Conservation (phyloP, 2,888 invertebrate species). For the Patella pellucida region DNA sequence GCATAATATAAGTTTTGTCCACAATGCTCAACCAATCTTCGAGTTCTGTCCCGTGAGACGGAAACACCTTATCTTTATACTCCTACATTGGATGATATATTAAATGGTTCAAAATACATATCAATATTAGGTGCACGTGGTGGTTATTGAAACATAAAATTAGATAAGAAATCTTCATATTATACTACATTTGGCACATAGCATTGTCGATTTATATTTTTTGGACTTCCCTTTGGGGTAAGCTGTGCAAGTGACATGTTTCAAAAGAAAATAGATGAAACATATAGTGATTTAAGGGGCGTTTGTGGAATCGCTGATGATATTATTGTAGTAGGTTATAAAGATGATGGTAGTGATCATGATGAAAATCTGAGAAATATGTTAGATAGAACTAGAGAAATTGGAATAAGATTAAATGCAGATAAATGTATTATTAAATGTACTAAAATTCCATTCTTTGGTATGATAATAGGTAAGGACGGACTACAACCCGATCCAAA, state of each 20-base stretch:
- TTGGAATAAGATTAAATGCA: not conserved
- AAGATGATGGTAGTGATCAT: conserved; percentile 10
- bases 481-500: not conserved
- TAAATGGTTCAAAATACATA: not conserved
- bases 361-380: conserved; percentile 1
- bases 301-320: conserved; percentile 6
- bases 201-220: conserved; percentile 2
- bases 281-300: not conserved
- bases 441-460: conserved; percentile 9
- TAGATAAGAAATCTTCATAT: conserved; percentile 1
- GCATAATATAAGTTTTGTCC: too few species aligned
- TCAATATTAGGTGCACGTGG: not conserved
- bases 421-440: conserved; percentile 8
- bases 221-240: not conserved
- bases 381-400: conserved; percentile 8
- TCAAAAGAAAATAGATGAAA: conserved; percentile 8
- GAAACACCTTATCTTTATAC: conserved; percentile 7
- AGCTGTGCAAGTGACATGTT: conserved; percentile 8
- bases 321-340: not conserved
- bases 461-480: not conserved
- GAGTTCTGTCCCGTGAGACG: too few species aligned
- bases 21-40: too few species aligned
- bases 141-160: conserved; percentile 1
- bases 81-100: conserved; percentile 4
- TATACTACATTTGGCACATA: conserved; percentile 8